Conservation (phyloP, 1,140 invertebrate species). For the Aphis craccivora region DNA sequence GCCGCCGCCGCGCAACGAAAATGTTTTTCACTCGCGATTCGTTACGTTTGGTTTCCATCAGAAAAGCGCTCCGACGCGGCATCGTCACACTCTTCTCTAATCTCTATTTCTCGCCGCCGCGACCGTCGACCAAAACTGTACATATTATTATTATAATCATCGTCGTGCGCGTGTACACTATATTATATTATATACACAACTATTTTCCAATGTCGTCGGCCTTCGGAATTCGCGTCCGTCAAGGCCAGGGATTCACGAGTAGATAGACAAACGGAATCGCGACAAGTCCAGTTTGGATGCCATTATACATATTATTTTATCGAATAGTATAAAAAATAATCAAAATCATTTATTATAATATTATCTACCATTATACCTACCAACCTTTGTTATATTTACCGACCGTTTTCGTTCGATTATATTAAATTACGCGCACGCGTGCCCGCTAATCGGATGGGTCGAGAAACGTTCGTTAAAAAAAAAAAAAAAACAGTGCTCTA, state of each 20-base stretch:
- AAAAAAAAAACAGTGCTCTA: neutral
- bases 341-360: neutral
- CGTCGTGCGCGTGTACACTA: neutral
- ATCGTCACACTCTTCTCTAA: neutral
- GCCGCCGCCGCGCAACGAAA: neutral
- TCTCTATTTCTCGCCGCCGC: neutral
- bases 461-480: neutral
- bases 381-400: neutral
- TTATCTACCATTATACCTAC: no score
- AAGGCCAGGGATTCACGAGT: conserved; percentile 31
- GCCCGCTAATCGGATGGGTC: neutral
- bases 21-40: conserved; percentile 8
- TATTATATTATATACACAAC: neutral
- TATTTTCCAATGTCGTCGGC: conserved; percentile 40
- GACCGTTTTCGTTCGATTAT: neutral
- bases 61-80: neutral
- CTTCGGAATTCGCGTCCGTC: neutral
- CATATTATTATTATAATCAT: neutral
- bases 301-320: neutral
- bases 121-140: neutral
- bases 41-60: conserved; percentile 12
- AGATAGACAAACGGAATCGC: neutral
- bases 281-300: conserved; percentile 19
- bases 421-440: no score
- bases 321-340: neutral